Evolutionary conservation across 2,113 vertebrate species (phyloP).

Genomic region (Naja naja): DNA sequence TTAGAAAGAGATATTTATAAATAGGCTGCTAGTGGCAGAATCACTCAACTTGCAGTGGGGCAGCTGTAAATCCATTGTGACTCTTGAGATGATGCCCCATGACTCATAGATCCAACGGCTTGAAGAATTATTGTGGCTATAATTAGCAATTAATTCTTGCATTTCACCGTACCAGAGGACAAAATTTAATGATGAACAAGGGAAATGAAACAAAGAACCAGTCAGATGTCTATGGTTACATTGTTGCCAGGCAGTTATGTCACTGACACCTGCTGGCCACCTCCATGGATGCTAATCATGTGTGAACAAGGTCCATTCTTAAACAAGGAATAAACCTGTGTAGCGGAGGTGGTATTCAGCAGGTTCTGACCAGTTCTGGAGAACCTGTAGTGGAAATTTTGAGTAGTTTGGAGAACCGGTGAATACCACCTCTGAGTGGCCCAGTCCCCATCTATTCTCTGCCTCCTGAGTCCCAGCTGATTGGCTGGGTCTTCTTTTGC

Average conservation of each 20-base stretch:
- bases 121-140: neutral
- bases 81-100: neutral
- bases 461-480: no score
- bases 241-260: neutral
- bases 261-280: neutral
- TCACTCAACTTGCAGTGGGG: neutral
- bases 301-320: neutral
- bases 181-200: neutral
- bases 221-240: neutral
- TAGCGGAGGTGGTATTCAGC: no score
- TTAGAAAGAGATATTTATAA: conserved; percentile 38
- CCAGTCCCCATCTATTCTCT: no score
- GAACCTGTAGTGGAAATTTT: no score
- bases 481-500: no score
- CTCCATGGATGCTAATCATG: neutral
- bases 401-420: no score
- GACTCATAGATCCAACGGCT: neutral
- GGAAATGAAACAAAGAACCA: neutral
- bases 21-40: conserved; percentile 14
- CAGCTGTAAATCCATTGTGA: neutral
- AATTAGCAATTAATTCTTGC: neutral
- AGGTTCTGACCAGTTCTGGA: no score
- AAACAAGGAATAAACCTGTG: neutral
- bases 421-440: no score
- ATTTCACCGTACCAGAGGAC: neutral